Conservation (phyloP, 1,140 invertebrate species). For the Halesus radiatus region DNA sequence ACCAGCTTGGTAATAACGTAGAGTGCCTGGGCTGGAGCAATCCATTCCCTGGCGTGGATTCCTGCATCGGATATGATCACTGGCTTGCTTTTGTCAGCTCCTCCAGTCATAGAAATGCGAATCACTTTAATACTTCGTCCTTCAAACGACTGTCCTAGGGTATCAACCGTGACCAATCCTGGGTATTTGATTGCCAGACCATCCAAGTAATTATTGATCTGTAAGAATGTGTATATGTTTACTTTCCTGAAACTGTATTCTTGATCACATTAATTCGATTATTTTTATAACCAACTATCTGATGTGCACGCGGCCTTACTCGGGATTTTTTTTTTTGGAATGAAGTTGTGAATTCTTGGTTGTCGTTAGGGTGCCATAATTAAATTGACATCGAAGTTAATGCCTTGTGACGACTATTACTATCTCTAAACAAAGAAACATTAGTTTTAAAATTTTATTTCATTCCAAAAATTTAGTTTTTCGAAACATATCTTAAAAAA, state of each 20-base stretch:
- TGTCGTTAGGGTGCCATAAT: no score
- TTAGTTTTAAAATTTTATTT: no score
- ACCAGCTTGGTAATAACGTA: conserved; percentile 76
- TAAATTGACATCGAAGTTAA: no score
- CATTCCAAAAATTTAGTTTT: no score
- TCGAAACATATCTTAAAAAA: no score
- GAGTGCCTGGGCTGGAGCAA: conserved; percentile 75
- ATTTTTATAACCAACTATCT: background rate
- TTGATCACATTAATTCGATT: background rate
- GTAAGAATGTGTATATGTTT: conserved; percentile 37
- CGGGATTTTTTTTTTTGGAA: no score
- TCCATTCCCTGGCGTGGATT: conserved; percentile 81
- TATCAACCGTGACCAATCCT: conserved; percentile 63
- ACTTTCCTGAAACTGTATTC: background rate
- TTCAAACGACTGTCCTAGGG: conserved; percentile 67
- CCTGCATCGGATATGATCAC: conserved; percentile 71
- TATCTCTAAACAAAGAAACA: no score
- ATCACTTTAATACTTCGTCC: conserved; percentile 69
- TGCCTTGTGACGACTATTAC: no score
- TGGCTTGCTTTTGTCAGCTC: conserved; percentile 75
- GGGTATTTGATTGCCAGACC: conserved; percentile 67
- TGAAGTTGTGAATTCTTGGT: no score
- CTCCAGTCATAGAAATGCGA: conserved; percentile 71
- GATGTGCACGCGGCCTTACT: no score
- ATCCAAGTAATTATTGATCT: conserved; percentile 71